These are phyloP conservation scores for Meteorus sp. DNA, from an alignment of 1,140 invertebrate species.

Conservation along the genomic window DNA sequence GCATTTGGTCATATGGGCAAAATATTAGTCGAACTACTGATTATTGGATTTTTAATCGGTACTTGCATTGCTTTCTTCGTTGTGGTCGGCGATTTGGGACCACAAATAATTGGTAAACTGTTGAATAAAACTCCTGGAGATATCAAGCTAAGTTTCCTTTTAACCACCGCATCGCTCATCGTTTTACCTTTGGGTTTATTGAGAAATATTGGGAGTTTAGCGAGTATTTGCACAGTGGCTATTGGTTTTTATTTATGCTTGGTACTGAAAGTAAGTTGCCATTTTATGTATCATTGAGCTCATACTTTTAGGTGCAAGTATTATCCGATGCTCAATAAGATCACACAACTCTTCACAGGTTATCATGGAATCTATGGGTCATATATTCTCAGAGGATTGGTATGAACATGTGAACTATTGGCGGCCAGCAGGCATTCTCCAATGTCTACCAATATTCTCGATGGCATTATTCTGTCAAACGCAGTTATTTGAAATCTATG, in stretches of 20 bases:
- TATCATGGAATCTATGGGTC: conserved; percentile 72
- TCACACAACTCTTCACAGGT: conserved; percentile 62
- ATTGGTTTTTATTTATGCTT: conserved; percentile 90
- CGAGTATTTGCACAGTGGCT: conserved; percentile 83
- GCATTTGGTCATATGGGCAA: conserved; percentile 91
- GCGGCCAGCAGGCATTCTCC: conserved; percentile 80
- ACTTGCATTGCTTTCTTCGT: conserved; percentile 96
- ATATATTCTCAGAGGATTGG: conserved; percentile 76
- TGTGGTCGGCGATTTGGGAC: conserved; percentile 94
- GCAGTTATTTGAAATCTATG: conserved; percentile 95
- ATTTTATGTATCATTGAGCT: conserved; percentile 25
- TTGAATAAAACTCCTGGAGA: conserved; percentile 74
- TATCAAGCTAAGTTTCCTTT: conserved; percentile 65
- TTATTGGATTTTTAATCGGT: conserved; percentile 92
- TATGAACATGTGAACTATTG: conserved; percentile 77
- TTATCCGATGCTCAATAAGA: conserved; percentile 18
- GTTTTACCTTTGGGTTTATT: conserved; percentile 88
- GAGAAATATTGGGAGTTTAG: conserved; percentile 88
- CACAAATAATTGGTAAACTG: conserved; percentile 83
- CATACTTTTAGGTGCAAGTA: conserved; percentile 3
- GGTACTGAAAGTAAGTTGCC: conserved; percentile 86
- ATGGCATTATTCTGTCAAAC: conserved; percentile 96
- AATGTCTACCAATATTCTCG: conserved; percentile 92
- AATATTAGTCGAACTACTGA: conserved; percentile 85
- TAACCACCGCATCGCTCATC: conserved; percentile 78